Evolutionary conservation across 2,888 invertebrate genomes (phyloP), one percentile per base, ranked within the genome.

Genomic region (Branchipolynoe longqiensis): DNA sequence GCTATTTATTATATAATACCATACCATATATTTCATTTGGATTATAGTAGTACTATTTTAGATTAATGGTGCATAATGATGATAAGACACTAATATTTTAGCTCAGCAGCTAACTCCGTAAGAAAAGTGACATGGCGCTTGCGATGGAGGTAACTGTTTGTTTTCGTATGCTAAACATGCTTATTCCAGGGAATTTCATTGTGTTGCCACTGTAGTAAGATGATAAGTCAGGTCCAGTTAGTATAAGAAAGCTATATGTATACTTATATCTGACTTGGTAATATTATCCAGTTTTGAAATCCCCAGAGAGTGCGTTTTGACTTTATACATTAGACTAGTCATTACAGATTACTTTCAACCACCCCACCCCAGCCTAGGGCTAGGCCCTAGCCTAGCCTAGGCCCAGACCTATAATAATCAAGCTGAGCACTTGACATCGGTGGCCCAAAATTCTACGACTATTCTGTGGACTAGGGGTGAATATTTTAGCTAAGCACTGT

Each of bases 111-210:
- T 48, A 78, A 31, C 78, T 78, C 31, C 25, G 78, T 28, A 31
- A 48, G 78, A 31, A 54, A 78, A 25, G 78, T 78, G 48, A 78
- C 48, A 78, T 78, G 78, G 78, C 78, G 48, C 48, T 48, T 1
- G 78, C 78, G 28, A 78, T 78, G 78, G 78, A 78, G 78, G 78
- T 78, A 78, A 54, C 48, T 78, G 54, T 54, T 78, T 78, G 78
- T 78, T 78, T 78, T 78, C 78, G 1, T 28, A 41, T 54, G 28
- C 48, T 12, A n/a, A 78, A 28, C 48, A 78, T 78, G 48, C 41
- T 41, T 48, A 78, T 48, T 78, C 22, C 25, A 25, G 4, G 18
- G 36, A 78, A 28, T 48, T 41, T 33, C 12, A 38, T 33, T 18
- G n/a, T 33, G 31, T 25, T 31, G 25, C 28, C 31, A 62, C 31